phyloP scores from a whole-genome alignment of 30 jellyfish, hydroid and myxozoan species.

The Aurelia coerulea region DNA sequence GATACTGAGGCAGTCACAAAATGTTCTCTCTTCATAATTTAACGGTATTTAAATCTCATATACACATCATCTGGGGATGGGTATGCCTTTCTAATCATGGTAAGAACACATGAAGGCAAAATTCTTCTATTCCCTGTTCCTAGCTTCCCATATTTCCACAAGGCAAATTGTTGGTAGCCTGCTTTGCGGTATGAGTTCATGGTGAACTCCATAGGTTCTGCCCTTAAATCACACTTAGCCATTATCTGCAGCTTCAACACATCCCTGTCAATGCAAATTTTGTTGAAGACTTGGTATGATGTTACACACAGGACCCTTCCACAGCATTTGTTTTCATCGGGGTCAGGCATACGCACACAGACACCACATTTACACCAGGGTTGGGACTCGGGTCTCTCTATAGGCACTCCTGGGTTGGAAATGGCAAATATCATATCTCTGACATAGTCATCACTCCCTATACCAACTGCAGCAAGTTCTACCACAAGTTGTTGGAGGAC shows the following conservation, averaged over 20 bases:
- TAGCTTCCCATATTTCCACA: conserved; percentile 37
- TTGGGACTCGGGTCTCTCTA: background rate
- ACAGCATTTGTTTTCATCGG: conserved; percentile 29
- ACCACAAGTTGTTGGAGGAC: background rate
- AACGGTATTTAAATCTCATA: conserved; percentile 19
- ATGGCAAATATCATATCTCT: background rate
- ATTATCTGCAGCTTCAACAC: background rate
- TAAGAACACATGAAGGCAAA: conserved; percentile 35
- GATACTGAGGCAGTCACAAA: no score
- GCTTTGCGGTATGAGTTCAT: conserved; percentile 13
- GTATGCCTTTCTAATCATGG: conserved; percentile 8
- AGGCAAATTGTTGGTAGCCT: conserved; percentile 34
- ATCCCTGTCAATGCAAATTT: conserved; percentile 17
- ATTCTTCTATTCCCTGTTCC: conserved; percentile 33
- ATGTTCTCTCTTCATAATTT: background rate
- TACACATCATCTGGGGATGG: conserved; percentile 9
- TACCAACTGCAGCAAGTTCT: background rate
- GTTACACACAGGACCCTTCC: conserved; percentile 3
- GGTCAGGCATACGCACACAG: conserved; percentile 6
- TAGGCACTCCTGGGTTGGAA: conserved; percentile 6
- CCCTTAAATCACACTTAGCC: conserved; percentile 27
- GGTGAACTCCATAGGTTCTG: conserved; percentile 25
- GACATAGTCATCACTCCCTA: background rate
- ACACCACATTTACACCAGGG: conserved; percentile 56
- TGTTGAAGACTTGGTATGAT: conserved; percentile 13